A percentile compares a stretch with the other conserved stretches of the same genome.
phyloP scores from a whole-genome alignment of 2,113 vertebrate genomes.

The Gambusia holbrooki region DNA sequence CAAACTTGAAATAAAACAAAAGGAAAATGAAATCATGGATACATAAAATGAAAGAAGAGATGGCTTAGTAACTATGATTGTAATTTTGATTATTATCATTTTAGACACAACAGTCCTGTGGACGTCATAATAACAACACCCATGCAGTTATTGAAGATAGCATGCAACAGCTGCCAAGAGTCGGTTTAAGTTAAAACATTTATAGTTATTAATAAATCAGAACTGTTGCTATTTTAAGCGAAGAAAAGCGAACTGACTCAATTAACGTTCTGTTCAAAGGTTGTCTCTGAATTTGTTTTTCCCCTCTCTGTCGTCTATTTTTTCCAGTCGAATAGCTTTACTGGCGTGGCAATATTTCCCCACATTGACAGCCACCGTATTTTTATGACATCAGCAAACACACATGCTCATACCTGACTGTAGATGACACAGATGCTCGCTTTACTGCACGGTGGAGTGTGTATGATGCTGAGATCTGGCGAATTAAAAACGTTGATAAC shows the following conservation, averaged over 20 bases:
- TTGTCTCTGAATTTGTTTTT: not conserved
- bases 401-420: not conserved
- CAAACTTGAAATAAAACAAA: not conserved
- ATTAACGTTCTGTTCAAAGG: not conserved
- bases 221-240: not conserved
- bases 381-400: constrained; percentile 56
- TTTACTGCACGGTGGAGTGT: not conserved
- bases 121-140: not conserved
- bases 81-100: not conserved
- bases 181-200: not conserved
- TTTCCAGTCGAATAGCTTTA: constrained; percentile 31
- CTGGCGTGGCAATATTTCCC: constrained; percentile 29
- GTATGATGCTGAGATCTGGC: not conserved
- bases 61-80: too few relatives aligned
- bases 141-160: not conserved
- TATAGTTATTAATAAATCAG: not conserved
- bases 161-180: not conserved
- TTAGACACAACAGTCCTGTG: not conserved
- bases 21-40: not conserved
- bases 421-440: constrained; percentile 6
- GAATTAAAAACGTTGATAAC: too few relatives aligned
- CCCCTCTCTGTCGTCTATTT: not conserved
- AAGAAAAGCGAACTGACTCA: not conserved
- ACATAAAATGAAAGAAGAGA: not conserved
- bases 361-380: constrained; percentile 15